Conservation (phyloP, 1,140 invertebrate species). For the Kradibia gibbosae region DNA sequence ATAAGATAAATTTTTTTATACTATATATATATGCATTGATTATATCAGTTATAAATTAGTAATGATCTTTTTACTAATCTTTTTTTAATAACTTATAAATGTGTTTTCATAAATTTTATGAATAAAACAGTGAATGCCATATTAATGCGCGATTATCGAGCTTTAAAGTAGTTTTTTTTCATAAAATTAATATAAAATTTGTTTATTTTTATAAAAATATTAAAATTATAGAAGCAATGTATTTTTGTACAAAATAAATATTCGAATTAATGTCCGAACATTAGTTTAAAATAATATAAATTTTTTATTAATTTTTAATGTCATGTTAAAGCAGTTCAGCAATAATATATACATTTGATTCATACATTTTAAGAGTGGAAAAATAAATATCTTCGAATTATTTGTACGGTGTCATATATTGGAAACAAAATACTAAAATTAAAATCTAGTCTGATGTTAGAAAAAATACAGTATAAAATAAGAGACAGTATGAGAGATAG, state of each 20-base stretch:
- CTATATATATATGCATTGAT: background rate
- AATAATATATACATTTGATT: too few species aligned
- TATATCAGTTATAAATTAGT: background rate
- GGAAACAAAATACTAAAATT: background rate
- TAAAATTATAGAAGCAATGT: slow-evolving; percentile 13
- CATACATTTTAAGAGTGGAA: background rate
- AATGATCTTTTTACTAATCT: background rate
- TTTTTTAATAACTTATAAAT: background rate
- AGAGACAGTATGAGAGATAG: background rate
- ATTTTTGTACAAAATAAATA: slow-evolving; percentile 37
- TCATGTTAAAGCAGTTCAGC: too few species aligned
- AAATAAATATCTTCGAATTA: slow-evolving; percentile 22
- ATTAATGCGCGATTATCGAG: too few species aligned
- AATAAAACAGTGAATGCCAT: too few species aligned
- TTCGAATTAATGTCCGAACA: background rate
- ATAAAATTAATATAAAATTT: slow-evolving; percentile 4
- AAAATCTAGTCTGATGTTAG: background rate
- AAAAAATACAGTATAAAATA: background rate
- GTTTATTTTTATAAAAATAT: slow-evolving; percentile 35
- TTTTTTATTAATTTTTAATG: background rate
- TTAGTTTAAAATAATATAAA: background rate
- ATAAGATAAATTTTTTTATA: background rate
- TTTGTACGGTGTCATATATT: slow-evolving; percentile 19
- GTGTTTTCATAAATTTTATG: background rate
- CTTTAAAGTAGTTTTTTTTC: background rate